These are phyloP conservation scores for Ovis aries DNA, from an alignment of 2,113 vertebrate species.

Conservation along the genomic window DNA sequence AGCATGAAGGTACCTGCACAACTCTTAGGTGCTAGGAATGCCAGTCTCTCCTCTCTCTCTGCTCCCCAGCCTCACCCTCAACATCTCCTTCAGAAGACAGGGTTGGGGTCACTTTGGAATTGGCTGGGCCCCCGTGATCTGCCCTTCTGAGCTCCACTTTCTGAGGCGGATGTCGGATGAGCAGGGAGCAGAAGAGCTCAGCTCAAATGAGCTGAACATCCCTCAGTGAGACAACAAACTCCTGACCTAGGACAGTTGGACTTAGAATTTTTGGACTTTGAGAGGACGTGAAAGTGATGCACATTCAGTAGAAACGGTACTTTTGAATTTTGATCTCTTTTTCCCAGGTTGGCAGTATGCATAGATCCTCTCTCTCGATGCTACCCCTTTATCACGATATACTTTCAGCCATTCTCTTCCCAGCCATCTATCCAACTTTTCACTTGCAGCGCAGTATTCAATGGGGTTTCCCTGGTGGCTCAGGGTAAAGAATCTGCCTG, in stretches of 20 bases:
- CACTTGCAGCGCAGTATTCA: background rate
- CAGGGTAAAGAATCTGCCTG: background rate
- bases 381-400: background rate
- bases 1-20: background rate
- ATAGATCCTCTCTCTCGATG: background rate
- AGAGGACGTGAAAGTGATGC: background rate
- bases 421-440: background rate
- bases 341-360: too few species aligned
- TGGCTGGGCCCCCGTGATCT: background rate
- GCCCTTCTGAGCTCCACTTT: background rate
- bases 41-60: background rate
- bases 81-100: accelerated
- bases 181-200: background rate
- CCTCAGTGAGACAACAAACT: background rate
- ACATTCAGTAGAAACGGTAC: background rate
- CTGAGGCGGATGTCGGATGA: background rate
- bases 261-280: background rate
- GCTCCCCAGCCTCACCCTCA: background rate
- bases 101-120: background rate
- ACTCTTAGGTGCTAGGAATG: background rate
- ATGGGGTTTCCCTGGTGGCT: background rate
- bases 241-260: background rate
- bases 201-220: background rate
- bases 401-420: background rate
- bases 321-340: background rate